Percentiles rank a stretch among this genome's conserved stretches.
These are phyloP conservation scores for Acanthurus lineatus DNA, from an alignment of 2,797 vertebrate species.

Conservation along the genomic window DNA sequence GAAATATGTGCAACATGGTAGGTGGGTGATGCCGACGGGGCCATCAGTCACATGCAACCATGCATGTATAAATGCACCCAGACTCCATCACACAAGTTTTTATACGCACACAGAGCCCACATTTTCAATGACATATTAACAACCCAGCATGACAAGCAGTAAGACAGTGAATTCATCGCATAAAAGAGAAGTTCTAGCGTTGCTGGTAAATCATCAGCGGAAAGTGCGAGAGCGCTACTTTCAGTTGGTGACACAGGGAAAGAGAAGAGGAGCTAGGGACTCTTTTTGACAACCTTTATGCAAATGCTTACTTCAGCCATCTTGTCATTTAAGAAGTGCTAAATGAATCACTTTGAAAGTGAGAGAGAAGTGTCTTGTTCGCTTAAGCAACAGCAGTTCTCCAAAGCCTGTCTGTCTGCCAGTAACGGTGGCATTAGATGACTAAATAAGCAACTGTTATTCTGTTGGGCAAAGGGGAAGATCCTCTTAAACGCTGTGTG, in stretches of 20 bases:
- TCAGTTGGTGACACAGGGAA: conserved; percentile 43
- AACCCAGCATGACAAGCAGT: conserved; percentile 22
- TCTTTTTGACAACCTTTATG: conserved; percentile 58
- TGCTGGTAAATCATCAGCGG: conserved; percentile 64
- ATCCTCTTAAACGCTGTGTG: conserved; percentile 69
- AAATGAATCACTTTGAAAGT: conserved; percentile 80
- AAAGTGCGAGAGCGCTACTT: conserved; percentile 49
- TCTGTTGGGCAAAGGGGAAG: conserved; percentile 81
- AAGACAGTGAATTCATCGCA: conserved; percentile 53
- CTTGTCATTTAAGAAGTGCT: conserved; percentile 70
- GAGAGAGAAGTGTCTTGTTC: conserved; percentile 68
- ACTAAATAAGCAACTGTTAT: conserved; percentile 81
- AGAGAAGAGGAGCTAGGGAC: conserved; percentile 34
- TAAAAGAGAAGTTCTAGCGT: conserved; percentile 57
- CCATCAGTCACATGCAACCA: conserved; percentile 56
- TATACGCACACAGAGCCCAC: conserved; percentile 10
- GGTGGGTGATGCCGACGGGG: conserved; percentile 42
- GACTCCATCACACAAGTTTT: conserved; percentile 1
- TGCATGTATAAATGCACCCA: conserved; percentile 33
- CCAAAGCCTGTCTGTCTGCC: conserved; percentile 74
- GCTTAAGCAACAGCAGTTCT: conserved; percentile 78
- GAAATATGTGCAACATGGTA: conserved; percentile 39
- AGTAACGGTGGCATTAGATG: conserved; percentile 77
- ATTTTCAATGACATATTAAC: conserved; percentile 43
- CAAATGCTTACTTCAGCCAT: conserved; percentile 61